Conservation (phyloP, 2,888 invertebrate species). For the Exephanes ischioxanthus region DNA sequence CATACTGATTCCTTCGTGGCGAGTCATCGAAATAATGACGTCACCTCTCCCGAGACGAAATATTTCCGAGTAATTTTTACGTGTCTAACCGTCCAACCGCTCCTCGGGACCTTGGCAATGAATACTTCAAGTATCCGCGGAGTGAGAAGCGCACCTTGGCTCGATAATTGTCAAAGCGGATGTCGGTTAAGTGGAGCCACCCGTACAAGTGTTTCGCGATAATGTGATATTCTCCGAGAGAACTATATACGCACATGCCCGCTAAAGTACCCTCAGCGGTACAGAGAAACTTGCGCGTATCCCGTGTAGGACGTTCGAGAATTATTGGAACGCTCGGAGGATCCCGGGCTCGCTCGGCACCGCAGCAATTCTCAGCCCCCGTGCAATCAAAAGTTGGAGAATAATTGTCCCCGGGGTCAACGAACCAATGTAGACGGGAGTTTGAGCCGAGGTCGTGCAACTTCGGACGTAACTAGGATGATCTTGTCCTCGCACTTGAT, state of each 20-base stretch:
- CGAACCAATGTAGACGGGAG: conserved; percentile 24
- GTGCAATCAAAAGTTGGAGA: conserved; percentile 37
- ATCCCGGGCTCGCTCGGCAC: not conserved
- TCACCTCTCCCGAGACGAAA: conserved; percentile 8
- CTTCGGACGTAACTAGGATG: not conserved
- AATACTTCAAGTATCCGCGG: not conserved
- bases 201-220: conserved; percentile 60
- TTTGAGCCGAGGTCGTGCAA: conserved; percentile 34
- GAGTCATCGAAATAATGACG: conserved; percentile 14
- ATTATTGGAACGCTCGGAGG: conserved; percentile 30
- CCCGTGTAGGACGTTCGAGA: conserved; percentile 2
- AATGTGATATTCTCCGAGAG: conserved; percentile 52
- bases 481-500: conserved; percentile 51
- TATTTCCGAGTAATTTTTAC: not conserved
- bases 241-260: not conserved
- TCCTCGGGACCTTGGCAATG: conserved; percentile 32
- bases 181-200: conserved; percentile 41
- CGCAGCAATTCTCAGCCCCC: conserved; percentile 18
- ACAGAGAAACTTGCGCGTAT: not conserved
- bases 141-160: not conserved
- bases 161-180: conserved; percentile 46
- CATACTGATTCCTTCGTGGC: conserved; percentile 2
- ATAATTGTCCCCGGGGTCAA: conserved; percentile 37
- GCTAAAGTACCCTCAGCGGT: not conserved
- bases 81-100: not conserved